Evolutionary conservation across 2,797 vertebrate species (phyloP), one percentile per base, ranked within the genome.

Genomic region (Malacoctenus gilli): DNA sequence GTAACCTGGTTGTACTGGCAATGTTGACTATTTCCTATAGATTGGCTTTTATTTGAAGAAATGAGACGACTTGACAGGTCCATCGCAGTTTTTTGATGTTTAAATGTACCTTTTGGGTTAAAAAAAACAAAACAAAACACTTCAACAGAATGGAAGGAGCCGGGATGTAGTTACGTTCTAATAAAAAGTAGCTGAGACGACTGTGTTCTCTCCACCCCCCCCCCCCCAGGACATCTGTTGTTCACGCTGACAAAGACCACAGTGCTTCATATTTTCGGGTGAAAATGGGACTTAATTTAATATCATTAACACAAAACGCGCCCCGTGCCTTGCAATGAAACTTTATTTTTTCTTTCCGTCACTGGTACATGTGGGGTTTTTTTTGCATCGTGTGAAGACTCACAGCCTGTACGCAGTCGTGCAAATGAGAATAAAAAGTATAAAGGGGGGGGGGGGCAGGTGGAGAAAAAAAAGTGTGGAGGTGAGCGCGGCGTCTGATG

Each of bases 401-500:
- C 44, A 4, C 49, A 21, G n/a, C 28, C 14, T 48, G 35, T 39
- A 4, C 15, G 46, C 52, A 30, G 42, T 35, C 5, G 61, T 74
- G 72, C 42, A 58, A 72, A 79, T 72, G 42, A 68, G 43, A 62
- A 19, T 59, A 37, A 56, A 21, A 68, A 5, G 2, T 3, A 32
- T 23, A 8, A 4, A 8, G 25, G 25, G 25, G 25, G 25, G 6
- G 9, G 13, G 21, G 15, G 15, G 0, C 12, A 9, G 12, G 16
- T 12, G 10, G 0, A 13, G 19, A 59, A 38, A n/a, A 13, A 19
- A 59, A 38, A n/a, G 20, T 59, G 60, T 49, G 30, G 60, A 81
- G 72, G 73, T 77, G 72, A 79, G 63, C 56, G 16, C 21, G 34
- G 25, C 5, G 39, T 53, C 58, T 77, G 68, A 75, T 32, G 31